Evolutionary conservation across 2,888 invertebrate species (phyloP).

Genomic region (Lucinisca nassula): DNA sequence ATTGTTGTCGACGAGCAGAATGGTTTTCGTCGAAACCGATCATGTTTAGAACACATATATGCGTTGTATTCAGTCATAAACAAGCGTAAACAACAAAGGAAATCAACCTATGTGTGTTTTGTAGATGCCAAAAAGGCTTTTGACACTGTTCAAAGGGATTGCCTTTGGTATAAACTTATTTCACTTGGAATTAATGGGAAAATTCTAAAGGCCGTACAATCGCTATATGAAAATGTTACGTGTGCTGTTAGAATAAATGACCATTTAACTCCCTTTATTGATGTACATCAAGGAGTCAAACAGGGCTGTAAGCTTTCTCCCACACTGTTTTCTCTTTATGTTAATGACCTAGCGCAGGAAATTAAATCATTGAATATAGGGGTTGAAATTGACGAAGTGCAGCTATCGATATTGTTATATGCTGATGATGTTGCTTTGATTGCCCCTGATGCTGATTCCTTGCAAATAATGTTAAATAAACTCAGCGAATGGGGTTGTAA

Average conservation of each 20-base stretch:
- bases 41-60: not conserved
- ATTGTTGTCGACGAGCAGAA: not conserved
- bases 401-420: not conserved
- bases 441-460: slow-evolving; percentile 6
- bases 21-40: not conserved
- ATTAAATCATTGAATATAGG: not conserved
- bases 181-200: slow-evolving; percentile 7
- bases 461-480: slow-evolving; percentile 28
- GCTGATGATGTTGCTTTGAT: slow-evolving; percentile 21
- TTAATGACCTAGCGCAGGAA: slow-evolving; percentile 19
- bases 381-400: not conserved
- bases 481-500: not conserved
- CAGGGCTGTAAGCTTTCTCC: not conserved
- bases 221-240: not conserved
- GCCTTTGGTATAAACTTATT: slow-evolving; percentile 11
- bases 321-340: not conserved
- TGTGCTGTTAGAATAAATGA: not conserved
- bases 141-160: slow-evolving; percentile 3
- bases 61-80: not conserved
- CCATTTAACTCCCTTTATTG: not conserved
- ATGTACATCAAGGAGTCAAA: not conserved
- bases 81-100: not conserved
- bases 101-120: not conserved
- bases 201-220: not conserved
- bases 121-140: slow-evolving; percentile 16